A percentile compares a stretch with the other conserved stretches of the same genome.
These are phyloP conservation scores for Stenoptilia bipunctidactyla DNA, from an alignment of 2,888 invertebrate species.

Conservation along the genomic window DNA sequence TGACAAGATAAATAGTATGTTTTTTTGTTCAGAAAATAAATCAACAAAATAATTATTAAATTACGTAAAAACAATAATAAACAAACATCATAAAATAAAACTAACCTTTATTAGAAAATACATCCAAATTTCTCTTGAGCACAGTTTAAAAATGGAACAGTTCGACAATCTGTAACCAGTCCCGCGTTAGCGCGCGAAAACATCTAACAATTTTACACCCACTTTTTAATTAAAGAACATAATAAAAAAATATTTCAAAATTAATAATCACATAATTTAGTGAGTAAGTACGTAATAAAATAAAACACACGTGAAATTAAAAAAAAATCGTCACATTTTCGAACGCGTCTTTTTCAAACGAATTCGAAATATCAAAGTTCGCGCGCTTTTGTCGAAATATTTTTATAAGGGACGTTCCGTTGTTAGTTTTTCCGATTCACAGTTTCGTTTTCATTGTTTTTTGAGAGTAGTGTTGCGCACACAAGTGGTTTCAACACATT, in stretches of 20 bases:
- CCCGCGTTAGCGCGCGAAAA: neutral
- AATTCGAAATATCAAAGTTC: neutral
- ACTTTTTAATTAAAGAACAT: neutral
- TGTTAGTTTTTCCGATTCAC: conserved; percentile 7
- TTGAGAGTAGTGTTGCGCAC: conserved; percentile 46
- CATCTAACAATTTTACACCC: neutral
- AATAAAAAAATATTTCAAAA: neutral
- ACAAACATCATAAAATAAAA: too few species aligned
- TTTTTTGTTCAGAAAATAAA: too few species aligned
- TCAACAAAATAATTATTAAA: too few species aligned
- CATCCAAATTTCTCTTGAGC: too few species aligned
- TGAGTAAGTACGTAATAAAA: too few species aligned
- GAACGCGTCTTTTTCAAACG: neutral
- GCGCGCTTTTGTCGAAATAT: neutral
- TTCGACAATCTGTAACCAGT: too few species aligned
- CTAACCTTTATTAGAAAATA: too few species aligned
- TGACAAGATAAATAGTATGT: too few species aligned
- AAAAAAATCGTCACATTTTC: neutral
- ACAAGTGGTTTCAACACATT: conserved; percentile 69
- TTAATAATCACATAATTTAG: neutral
- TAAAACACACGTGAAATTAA: neutral
- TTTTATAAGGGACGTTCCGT: neutral
- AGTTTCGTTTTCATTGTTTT: conserved; percentile 52
- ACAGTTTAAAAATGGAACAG: too few species aligned
- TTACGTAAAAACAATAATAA: conserved; percentile 5